phyloP scores from a whole-genome alignment of 2,888 invertebrate genomes.

The Linnaemya tessellans region DNA sequence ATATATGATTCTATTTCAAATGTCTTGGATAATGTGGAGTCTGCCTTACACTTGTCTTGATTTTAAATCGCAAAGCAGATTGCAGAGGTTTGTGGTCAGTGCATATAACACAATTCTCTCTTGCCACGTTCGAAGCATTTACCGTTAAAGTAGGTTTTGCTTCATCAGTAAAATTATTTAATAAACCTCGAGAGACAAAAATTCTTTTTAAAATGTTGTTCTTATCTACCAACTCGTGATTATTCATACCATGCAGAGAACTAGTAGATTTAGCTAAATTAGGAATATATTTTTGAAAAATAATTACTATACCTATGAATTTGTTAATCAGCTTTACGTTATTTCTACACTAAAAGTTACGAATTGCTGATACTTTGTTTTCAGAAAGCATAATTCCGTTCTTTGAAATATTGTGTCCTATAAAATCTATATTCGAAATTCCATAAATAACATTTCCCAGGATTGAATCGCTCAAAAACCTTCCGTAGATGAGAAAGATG shows the following conservation, averaged over 20 bases:
- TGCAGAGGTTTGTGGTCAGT: constrained; percentile 11
- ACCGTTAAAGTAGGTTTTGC: constrained; percentile 11
- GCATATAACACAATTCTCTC: not conserved
- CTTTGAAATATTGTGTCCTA: not conserved
- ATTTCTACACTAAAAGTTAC: not conserved
- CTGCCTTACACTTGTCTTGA: not conserved
- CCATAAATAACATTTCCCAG: not conserved
- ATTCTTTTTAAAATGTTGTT: not conserved
- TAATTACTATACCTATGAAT: constrained; percentile 5
- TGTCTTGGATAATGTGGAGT: not conserved
- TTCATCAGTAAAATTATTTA: constrained; percentile 16
- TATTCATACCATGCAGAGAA: not conserved
- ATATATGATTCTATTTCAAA: not conserved
- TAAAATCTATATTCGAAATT: not conserved
- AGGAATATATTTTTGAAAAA: constrained; percentile 8
- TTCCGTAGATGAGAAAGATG: not conserved
- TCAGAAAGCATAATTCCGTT: not conserved
- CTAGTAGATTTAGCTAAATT: not conserved
- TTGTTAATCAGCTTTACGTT: constrained; percentile 12
- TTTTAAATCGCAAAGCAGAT: constrained; percentile 4
- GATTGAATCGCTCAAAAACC: not conserved
- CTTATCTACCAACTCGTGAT: not conserved
- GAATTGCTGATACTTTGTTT: constrained; percentile 7
- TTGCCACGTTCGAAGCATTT: not conserved
- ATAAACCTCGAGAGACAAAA: constrained; percentile 23